These are phyloP conservation scores for Pseudorhiza aurosa DNA, from an alignment of 30 jellyfish, hydroid and myxozoan genomes.

Conservation along the genomic window DNA sequence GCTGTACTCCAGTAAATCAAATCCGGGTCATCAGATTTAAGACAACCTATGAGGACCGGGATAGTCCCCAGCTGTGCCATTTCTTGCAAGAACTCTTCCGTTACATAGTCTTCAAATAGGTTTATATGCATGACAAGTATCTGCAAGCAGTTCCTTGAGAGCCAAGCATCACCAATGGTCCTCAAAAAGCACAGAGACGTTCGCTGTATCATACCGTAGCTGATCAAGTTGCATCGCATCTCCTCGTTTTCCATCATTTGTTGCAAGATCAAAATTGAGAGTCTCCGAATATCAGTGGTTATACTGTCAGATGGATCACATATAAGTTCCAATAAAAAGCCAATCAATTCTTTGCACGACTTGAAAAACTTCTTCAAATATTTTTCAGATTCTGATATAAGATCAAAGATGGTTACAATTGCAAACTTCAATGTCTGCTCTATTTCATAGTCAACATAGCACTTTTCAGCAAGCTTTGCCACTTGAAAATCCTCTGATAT, in stretches of 20 bases:
- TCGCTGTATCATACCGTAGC: slow-evolving; percentile 73
- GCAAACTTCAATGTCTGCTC: slow-evolving; percentile 59
- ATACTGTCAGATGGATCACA: slow-evolving; percentile 68
- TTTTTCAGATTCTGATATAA: slow-evolving; percentile 42
- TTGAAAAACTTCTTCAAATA: slow-evolving; percentile 34
- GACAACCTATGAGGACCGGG: slow-evolving; percentile 79
- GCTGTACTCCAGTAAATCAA: slow-evolving; percentile 79
- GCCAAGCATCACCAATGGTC: slow-evolving; percentile 79
- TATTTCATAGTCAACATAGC: slow-evolving; percentile 34
- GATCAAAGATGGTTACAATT: slow-evolving; percentile 67
- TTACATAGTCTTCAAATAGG: slow-evolving; percentile 63
- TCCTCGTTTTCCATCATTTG: slow-evolving; percentile 74
- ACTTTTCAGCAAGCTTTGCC: slow-evolving; percentile 43
- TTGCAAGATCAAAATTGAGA: slow-evolving; percentile 60
- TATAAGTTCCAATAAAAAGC: slow-evolving; percentile 62
- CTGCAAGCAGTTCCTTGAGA: slow-evolving; percentile 78
- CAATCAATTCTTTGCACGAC: slow-evolving; percentile 36
- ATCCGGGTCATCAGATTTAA: slow-evolving; percentile 88
- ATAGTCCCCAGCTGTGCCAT: slow-evolving; percentile 83
- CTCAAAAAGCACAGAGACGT: slow-evolving; percentile 63
- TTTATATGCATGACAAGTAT: slow-evolving; percentile 78
- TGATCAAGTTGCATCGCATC: slow-evolving; percentile 61
- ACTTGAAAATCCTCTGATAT: slow-evolving; percentile 65
- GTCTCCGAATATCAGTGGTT: slow-evolving; percentile 54
- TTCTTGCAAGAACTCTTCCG: slow-evolving; percentile 83